Evolutionary conservation across 1,140 invertebrate genomes (phyloP).

Genomic region (Formica exsecta): DNA sequence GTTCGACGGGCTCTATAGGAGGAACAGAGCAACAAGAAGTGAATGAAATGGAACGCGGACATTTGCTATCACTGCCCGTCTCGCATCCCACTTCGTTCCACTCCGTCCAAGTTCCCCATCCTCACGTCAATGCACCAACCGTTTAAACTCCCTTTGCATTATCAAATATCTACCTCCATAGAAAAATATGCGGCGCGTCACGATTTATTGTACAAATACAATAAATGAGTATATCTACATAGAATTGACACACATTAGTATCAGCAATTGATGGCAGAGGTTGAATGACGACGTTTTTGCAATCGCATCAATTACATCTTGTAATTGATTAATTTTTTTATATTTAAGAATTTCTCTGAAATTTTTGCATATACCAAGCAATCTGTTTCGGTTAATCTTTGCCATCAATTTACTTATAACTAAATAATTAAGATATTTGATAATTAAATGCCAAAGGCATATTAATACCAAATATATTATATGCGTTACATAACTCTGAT

Average conservation of each 20-base stretch:
- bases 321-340: no score
- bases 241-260: constrained; percentile 35
- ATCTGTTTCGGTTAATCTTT: constrained; percentile 5
- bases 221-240: constrained; percentile 68
- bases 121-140: constrained; percentile 79
- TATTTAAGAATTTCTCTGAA: no score
- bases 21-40: constrained; percentile 85
- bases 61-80: constrained; percentile 85
- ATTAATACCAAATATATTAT: constrained; percentile 65
- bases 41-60: constrained; percentile 89
- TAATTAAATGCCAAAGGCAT: constrained; percentile 70
- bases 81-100: constrained; percentile 75
- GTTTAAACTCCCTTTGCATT: constrained; percentile 77
- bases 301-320: not conserved
- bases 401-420: constrained; percentile 48
- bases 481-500: constrained; percentile 32
- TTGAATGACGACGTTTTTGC: constrained; percentile 4
- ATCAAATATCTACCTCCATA: constrained; percentile 77
- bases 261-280: constrained; percentile 39
- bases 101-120: constrained; percentile 81
- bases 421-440: constrained; percentile 43
- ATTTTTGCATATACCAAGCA: not conserved
- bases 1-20: constrained; percentile 80
- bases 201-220: constrained; percentile 70
- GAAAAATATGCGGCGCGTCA: constrained; percentile 64